phyloP scores from a whole-genome alignment of 2,797 vertebrate genomes.

The Nyctalus aviator region DNA sequence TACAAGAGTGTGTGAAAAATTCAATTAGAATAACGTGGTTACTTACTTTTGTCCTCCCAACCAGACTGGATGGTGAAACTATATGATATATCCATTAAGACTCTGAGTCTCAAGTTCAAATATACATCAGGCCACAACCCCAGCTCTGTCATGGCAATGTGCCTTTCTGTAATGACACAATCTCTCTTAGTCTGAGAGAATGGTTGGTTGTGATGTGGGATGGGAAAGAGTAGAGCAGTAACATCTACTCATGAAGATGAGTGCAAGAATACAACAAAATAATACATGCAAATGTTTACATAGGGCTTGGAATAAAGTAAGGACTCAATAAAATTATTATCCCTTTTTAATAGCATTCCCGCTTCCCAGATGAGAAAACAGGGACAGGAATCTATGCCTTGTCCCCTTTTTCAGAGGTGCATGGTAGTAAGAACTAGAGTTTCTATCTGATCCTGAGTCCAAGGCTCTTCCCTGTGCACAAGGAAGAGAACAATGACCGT shows the following conservation, averaged over 20 bases:
- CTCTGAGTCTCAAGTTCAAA: not conserved
- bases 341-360: not conserved
- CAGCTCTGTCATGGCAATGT: not conserved
- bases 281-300: not conserved
- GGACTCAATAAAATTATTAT: not conserved
- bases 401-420: not conserved
- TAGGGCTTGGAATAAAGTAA: not conserved
- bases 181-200: not conserved
- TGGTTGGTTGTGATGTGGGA: not conserved
- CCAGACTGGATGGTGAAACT: not conserved
- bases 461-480: not conserved
- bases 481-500: not conserved
- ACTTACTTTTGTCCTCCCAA: not conserved
- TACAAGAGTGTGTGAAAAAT: not conserved
- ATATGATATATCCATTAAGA: not conserved
- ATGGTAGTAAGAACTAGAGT: not conserved
- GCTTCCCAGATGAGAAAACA: slow-evolving; percentile 1
- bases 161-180: not conserved
- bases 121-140: not conserved
- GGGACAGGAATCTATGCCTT: not conserved
- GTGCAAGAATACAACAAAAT: not conserved
- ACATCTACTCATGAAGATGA: not conserved
- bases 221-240: not conserved
- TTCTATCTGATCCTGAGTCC: not conserved
- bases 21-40: not conserved